A percentile compares a stretch with the other conserved stretches of the same genome.
Conservation (phyloP, 2,113 vertebrate genomes). For the Lanius ludovicianus region DNA sequence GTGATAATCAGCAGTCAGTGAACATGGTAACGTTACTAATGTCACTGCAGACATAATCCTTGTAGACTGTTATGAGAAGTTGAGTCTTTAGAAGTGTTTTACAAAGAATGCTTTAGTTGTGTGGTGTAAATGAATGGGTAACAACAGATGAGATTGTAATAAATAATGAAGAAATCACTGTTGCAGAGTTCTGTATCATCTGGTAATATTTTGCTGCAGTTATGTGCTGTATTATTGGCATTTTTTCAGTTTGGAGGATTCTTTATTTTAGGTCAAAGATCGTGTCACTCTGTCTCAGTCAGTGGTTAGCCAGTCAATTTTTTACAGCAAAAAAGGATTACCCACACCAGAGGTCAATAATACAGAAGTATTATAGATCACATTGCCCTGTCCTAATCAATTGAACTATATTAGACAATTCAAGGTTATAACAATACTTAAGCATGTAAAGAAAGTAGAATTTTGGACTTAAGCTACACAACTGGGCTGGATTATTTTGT, state of each 20-base stretch:
- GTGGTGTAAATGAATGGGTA: neutral
- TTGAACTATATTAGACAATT: neutral
- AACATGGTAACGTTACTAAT: neutral
- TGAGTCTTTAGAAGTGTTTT: neutral
- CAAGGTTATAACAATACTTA: neutral
- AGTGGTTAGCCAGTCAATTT: slow-evolving; percentile 16
- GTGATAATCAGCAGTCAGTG: neutral
- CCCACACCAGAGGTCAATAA: neutral
- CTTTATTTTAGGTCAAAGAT: slow-evolving; percentile 20
- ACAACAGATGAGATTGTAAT: neutral
- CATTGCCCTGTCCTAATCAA: neutral
- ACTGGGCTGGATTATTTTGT: neutral
- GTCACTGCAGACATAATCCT: neutral
- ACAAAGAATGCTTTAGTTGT: neutral
- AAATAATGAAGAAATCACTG: neutral
- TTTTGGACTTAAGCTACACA: neutral
- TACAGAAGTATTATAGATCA: neutral
- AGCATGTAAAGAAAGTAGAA: neutral
- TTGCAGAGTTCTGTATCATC: neutral
- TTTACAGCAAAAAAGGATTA: slow-evolving; percentile 6
- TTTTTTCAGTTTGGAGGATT: neutral
- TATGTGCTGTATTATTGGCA: neutral
- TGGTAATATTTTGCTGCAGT: neutral
- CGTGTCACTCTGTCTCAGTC: neutral
- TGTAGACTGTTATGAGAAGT: neutral